These are phyloP conservation scores for Melanotaenia parkinsoni DNA, from an alignment of 2,797 vertebrate species.

Conservation along the genomic window DNA sequence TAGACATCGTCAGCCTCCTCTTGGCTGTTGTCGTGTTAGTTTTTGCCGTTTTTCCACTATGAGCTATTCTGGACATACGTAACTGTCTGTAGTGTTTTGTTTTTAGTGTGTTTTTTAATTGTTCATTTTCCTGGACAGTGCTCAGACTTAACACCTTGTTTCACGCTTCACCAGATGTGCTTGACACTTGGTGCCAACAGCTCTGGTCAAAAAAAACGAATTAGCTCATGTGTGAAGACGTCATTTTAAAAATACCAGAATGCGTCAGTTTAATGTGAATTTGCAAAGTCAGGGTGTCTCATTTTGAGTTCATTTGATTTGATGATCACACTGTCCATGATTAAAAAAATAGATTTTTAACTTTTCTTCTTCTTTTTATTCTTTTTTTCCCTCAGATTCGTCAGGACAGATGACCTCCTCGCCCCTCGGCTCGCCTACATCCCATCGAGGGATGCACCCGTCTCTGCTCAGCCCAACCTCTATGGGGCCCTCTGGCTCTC, in stretches of 20 bases:
- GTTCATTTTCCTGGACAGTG: constrained; percentile 30
- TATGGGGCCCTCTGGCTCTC: constrained; percentile 89
- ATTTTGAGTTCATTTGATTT: background rate
- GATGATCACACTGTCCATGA: background rate
- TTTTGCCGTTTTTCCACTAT: constrained; percentile 19
- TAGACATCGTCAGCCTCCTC: background rate
- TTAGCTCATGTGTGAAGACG: constrained; percentile 21
- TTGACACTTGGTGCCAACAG: constrained; percentile 16
- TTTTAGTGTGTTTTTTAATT: constrained; percentile 29
- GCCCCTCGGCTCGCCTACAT: constrained; percentile 88
- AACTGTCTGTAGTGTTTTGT: constrained; percentile 22
- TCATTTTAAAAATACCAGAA: background rate
- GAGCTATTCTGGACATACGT: constrained; percentile 4
- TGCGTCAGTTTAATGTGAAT: background rate
- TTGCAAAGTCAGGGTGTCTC: background rate
- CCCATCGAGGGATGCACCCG: constrained; percentile 93
- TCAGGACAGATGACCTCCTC: constrained; percentile 90
- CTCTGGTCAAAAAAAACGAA: constrained; percentile 9
- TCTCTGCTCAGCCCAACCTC: constrained; percentile 88
- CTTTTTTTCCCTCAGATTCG: constrained; percentile 82
- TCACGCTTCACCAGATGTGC: constrained; percentile 62
- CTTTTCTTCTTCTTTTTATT: fast-evolving
- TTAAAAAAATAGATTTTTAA: constrained; percentile 3
- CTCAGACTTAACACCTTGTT: constrained; percentile 42
- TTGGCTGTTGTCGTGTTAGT: background rate